Percentiles rank a stretch among this genome's conserved stretches.
Conservation (phyloP, 2,888 invertebrate genomes). For the Eupeodes luniger region DNA sequence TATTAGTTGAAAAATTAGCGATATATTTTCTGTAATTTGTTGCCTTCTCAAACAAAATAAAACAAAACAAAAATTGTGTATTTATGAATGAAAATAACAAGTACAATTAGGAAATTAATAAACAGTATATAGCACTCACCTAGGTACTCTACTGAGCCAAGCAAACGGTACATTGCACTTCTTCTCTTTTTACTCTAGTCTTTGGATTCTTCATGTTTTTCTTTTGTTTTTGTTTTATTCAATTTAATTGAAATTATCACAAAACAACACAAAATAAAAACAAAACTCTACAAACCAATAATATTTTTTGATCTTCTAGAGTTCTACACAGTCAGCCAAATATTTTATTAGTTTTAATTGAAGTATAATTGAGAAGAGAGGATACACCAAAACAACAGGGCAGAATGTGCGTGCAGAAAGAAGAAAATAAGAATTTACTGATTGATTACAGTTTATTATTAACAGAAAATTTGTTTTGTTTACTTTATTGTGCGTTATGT, state of each 20-base stretch:
- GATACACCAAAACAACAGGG: slow-evolving; percentile 16
- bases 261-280: neutral
- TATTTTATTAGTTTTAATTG: neutral
- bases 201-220: slow-evolving; percentile 12
- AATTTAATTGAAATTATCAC: neutral
- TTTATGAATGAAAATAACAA: neutral
- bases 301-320: neutral
- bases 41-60: neutral
- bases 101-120: neutral
- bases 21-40: neutral
- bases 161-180: slow-evolving; percentile 27
- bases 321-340: neutral
- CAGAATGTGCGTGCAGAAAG: neutral
- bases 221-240: neutral
- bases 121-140: slow-evolving; percentile 3
- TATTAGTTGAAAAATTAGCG: neutral
- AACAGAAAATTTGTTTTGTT: neutral
- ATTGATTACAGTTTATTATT: neutral
- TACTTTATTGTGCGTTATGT: neutral
- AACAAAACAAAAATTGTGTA: neutral
- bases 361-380: neutral
- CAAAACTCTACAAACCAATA: neutral
- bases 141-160: slow-evolving; percentile 13
- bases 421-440: neutral
- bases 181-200: neutral